Percentiles rank a stretch among this genome's conserved stretches.
Conservation (phyloP, 2,113 vertebrate genomes). For the Empidonax alnorum region DNA sequence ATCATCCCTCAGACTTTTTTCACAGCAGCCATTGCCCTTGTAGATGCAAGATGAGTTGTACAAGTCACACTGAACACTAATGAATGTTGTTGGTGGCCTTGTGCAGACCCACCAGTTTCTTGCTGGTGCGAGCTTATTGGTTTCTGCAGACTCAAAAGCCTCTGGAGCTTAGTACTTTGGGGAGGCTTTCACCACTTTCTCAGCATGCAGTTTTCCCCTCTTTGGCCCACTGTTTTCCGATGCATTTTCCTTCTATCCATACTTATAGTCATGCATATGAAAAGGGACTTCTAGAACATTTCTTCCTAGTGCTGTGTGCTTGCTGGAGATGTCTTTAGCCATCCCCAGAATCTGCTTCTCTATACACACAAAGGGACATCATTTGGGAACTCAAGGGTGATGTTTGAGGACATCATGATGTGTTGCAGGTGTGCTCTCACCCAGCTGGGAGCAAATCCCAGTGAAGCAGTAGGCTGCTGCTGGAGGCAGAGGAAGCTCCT, state of each 20-base stretch:
- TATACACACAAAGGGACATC: neutral
- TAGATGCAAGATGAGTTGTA: neutral
- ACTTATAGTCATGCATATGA: neutral
- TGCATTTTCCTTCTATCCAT: neutral
- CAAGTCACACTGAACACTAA: neutral
- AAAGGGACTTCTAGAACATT: neutral
- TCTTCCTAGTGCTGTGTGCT: neutral
- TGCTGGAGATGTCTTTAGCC: neutral
- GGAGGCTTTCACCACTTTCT: neutral
- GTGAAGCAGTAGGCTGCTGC: neutral
- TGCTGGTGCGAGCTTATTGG: neutral
- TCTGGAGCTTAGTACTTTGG: neutral
- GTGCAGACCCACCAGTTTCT: neutral
- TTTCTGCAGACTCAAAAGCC: neutral
- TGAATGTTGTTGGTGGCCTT: accelerated
- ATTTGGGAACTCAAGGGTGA: neutral
- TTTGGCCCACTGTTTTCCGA: neutral
- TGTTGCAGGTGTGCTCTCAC: neutral
- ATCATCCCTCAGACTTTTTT: neutral
- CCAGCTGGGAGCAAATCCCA: neutral
- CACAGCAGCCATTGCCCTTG: neutral
- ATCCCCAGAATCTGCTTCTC: neutral
- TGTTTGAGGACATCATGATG: neutral
- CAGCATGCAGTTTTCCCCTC: neutral
- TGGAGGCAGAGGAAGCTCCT: neutral